These are phyloP conservation scores for Sminthurides aquaticus DNA, from an alignment of 2,888 invertebrate genomes.

Conservation along the genomic window DNA sequence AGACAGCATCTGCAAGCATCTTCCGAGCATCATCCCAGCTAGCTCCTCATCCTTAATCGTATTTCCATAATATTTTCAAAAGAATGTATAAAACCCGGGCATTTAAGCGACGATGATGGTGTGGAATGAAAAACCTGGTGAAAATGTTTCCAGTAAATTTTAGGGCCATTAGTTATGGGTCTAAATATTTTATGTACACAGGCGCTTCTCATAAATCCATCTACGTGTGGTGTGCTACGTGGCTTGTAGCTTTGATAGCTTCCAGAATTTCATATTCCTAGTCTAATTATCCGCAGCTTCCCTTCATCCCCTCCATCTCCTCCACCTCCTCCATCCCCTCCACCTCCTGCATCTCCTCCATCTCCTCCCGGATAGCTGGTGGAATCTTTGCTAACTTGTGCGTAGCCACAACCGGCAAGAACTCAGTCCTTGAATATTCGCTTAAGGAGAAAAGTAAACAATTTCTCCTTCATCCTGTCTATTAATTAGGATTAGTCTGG, in stretches of 20 bases:
- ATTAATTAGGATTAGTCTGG: background rate
- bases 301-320: no score
- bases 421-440: background rate
- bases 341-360: no score
- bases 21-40: no score
- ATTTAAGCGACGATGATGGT: background rate
- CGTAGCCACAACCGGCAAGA: no score
- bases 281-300: background rate
- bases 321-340: no score
- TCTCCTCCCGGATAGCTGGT: no score
- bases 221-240: conserved; percentile 7
- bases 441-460: background rate
- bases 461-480: background rate
- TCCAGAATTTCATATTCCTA: background rate
- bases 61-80: no score
- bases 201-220: conserved; percentile 18
- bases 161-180: background rate
- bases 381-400: no score
- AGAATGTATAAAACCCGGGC: no score
- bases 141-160: background rate
- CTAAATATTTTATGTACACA: conserved; percentile 1
- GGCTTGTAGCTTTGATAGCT: background rate
- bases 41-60: no score
- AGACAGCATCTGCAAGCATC: no score
- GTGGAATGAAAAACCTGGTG: background rate